Percentiles rank a stretch among this genome's conserved stretches.
These are phyloP conservation scores for Beris chalybata DNA, from an alignment of 2,888 invertebrate genomes.

Conservation along the genomic window DNA sequence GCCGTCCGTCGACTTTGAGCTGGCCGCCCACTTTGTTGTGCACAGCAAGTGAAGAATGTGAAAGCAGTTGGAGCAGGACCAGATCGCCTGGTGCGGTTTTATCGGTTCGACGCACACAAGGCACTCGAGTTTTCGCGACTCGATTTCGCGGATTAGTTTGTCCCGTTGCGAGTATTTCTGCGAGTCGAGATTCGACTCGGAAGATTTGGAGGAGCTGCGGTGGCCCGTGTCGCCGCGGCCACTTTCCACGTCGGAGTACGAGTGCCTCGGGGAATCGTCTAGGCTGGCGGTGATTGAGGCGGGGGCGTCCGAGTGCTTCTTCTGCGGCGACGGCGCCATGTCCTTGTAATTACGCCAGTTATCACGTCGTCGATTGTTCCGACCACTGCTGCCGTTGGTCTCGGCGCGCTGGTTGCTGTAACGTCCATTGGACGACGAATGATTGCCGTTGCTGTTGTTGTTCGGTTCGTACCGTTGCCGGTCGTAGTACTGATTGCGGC, in stretches of 20 bases:
- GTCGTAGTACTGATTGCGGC: conserved; percentile 25
- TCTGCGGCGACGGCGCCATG: conserved; percentile 16
- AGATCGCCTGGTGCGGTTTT: conserved; percentile 76
- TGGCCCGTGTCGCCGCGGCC: neutral
- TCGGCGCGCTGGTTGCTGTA: conserved; percentile 4
- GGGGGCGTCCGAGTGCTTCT: conserved; percentile 7
- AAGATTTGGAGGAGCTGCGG: neutral
- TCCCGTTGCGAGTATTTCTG: conserved; percentile 65
- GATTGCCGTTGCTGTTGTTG: neutral
- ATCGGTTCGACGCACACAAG: conserved; percentile 92
- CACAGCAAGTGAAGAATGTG: conserved; percentile 92
- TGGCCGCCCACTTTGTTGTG: conserved; percentile 87
- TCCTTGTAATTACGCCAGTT: conserved; percentile 22
- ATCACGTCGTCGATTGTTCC: conserved; percentile 16
- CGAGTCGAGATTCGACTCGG: conserved; percentile 1
- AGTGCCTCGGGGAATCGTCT: conserved; percentile 20
- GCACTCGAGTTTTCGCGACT: conserved; percentile 83
- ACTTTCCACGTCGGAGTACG: conserved; percentile 5
- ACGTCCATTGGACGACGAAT: neutral
- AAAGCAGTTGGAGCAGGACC: conserved; percentile 91
- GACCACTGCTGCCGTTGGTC: neutral
- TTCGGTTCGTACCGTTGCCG: conserved; percentile 22
- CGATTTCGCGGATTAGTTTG: conserved; percentile 80
- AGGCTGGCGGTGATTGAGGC: neutral
- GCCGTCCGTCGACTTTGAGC: conserved; percentile 75